Percentiles rank a stretch among this genome's conserved stretches.
Evolutionary conservation across 2,888 invertebrate genomes (phyloP).

Genomic region (Palloptera scutellata): DNA sequence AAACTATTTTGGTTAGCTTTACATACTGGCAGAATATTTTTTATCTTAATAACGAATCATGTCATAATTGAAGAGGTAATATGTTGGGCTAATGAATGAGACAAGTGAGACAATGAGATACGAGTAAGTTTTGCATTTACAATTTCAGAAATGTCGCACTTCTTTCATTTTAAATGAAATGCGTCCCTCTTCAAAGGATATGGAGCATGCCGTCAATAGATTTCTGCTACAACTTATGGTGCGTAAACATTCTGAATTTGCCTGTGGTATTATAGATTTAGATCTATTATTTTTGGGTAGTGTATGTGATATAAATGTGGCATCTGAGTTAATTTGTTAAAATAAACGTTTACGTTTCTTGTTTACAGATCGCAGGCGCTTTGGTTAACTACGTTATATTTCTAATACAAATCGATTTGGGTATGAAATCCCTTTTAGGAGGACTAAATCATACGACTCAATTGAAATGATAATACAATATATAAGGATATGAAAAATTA

Average conservation of each 20-base stretch:
- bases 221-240: constrained; percentile 52
- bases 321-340: background rate
- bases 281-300: constrained; percentile 53
- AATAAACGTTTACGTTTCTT: background rate
- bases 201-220: constrained; percentile 49
- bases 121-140: background rate
- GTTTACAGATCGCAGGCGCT: constrained; percentile 49
- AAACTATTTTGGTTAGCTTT: constrained; percentile 43
- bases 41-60: constrained; percentile 36
- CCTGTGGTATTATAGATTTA: constrained; percentile 54
- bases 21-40: constrained; percentile 40
- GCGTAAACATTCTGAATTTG: constrained; percentile 40
- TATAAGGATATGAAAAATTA: background rate
- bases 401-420: constrained; percentile 57
- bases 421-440: constrained; percentile 41
- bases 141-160: constrained; percentile 50
- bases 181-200: constrained; percentile 35
- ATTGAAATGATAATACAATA: too few species aligned
- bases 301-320: constrained; percentile 42
- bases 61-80: constrained; percentile 37
- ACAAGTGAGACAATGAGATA: too few species aligned
- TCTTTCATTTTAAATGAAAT: constrained; percentile 47
- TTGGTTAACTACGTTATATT: constrained; percentile 55
- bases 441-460: too few species aligned
- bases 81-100: background rate